These are phyloP conservation scores for Uloborus diversus DNA, from an alignment of 1,140 invertebrate species.

Conservation along the genomic window DNA sequence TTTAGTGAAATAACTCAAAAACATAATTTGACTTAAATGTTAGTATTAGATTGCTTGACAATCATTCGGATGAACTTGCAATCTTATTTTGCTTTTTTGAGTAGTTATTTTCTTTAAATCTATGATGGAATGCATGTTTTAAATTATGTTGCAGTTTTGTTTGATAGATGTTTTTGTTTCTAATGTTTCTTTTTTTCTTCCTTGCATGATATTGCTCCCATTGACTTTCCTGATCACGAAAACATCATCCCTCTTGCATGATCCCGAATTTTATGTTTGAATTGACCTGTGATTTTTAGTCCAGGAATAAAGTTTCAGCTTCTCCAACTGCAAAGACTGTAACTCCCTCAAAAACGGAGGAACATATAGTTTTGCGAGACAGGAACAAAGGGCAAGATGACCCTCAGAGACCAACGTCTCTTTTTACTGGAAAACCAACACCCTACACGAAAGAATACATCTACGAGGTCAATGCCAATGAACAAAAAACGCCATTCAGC, in stretches of 20 bases:
- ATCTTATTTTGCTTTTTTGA: not conserved
- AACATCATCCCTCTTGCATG: conserved; percentile 45
- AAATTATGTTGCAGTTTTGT: too few relatives aligned
- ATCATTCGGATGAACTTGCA: not conserved
- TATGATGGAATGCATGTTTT: too few relatives aligned
- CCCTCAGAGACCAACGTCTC: conserved; percentile 44
- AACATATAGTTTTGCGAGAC: not conserved
- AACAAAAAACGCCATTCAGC: conserved; percentile 40
- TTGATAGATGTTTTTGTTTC: conserved; percentile 34
- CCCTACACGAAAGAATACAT: conserved; percentile 59
- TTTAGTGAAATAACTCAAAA: too few relatives aligned
- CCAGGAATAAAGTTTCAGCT: conserved; percentile 10
- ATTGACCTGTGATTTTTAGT: conserved; percentile 40
- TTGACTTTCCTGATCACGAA: conserved; percentile 33
- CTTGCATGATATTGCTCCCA: conserved; percentile 36
- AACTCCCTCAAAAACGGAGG: not conserved
- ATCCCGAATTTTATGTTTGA: conserved; percentile 40
- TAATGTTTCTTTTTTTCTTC: conserved; percentile 45
- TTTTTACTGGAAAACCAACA: conserved; percentile 52
- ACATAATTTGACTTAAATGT: not conserved
- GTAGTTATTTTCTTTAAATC: not conserved
- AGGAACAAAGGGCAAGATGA: not conserved
- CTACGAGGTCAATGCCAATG: conserved; percentile 51
- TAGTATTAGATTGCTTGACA: not conserved
- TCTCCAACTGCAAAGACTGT: not conserved